These are phyloP conservation scores for Ptychodera flava DNA, from an alignment of 35 echinoderm and acorn worm species.

Conservation along the genomic window DNA sequence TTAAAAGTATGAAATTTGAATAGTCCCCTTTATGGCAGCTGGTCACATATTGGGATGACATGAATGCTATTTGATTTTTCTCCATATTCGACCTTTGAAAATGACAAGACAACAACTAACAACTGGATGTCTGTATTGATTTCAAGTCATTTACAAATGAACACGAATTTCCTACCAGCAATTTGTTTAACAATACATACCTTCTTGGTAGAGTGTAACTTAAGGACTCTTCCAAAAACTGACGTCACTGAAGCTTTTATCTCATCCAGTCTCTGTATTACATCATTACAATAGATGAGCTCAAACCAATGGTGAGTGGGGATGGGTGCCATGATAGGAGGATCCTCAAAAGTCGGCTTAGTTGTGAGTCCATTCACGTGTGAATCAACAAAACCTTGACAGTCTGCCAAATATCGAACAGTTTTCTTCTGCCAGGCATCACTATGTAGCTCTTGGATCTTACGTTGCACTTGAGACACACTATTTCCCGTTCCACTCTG, in stretches of 20 bases:
- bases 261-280: slow-evolving; percentile 37
- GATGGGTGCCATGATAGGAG: slow-evolving; percentile 23
- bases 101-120: not conserved
- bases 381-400: slow-evolving; percentile 7
- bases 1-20: not conserved
- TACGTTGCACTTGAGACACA: slow-evolving; percentile 17
- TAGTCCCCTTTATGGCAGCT: not conserved
- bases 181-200: slow-evolving; percentile 7
- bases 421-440: slow-evolving; percentile 31
- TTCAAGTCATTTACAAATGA: not conserved
- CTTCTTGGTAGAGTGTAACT: slow-evolving; percentile 64
- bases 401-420: not conserved
- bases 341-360: slow-evolving; percentile 5
- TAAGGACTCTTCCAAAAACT: slow-evolving; percentile 37
- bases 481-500: slow-evolving; percentile 39
- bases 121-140: not conserved
- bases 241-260: slow-evolving; percentile 41
- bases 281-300: slow-evolving; percentile 43
- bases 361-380: not conserved
- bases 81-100: not conserved
- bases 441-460: slow-evolving; percentile 40
- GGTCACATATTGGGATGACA: not conserved
- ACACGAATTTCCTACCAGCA: not conserved
- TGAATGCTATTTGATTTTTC: not conserved
- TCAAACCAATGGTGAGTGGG: slow-evolving; percentile 46